Base-by-base conservation (phyloP, 2,888 invertebrate genomes). In the Macrosoma leucophasiata region DNA sequence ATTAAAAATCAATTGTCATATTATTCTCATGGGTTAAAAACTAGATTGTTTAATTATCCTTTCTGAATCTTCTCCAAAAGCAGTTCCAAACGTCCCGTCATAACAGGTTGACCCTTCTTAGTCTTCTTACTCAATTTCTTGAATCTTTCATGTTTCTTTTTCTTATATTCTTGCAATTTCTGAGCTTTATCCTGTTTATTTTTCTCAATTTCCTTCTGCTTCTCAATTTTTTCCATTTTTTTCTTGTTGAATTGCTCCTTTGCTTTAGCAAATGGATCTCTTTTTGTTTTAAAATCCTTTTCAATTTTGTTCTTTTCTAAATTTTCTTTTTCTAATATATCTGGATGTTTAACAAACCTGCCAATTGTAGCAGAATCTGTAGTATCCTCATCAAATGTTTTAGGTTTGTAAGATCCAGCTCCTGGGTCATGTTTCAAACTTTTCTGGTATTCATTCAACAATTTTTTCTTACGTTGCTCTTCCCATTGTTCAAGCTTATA, bases 41-140 rank as follows among this genome's bases (percentile, higher is more conserved):
- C n/a, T n/a, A n/a, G n/a, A n/a, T n/a, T n/a, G n/a, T n/a, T n/a
- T n/a, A n/a, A n/a, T n/a, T n/a, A n/a, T 18, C 17, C 22, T 6
- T 19, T 13, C 65, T 92, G 88, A 49, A 95, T 92, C 70, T 92
- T 90, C 55, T 93, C 91, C 9, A 94, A 71, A 31, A 96, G 74
- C 57, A 93, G 64, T 69, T 95, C 90, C 59, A 95, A 84, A 48
- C 94, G 85, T 32, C 90, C 91, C 37, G 90, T 92, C 94, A 96
- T 95, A 2, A 94, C 76, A 0, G 95, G 95, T 59, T 96, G 95
- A 0, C 95, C 95, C 53, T 88, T 92, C 51, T 88, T 90, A 0
- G 91, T 95, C 60, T 89, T 92, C 60, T 90, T 90, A 27, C 89
- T 91, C 22, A 95, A 70, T 43, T 89, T 90, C 69, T 91, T 93